Conservation (phyloP, 2,797 vertebrate genomes). For the Danio aesculapii region DNA sequence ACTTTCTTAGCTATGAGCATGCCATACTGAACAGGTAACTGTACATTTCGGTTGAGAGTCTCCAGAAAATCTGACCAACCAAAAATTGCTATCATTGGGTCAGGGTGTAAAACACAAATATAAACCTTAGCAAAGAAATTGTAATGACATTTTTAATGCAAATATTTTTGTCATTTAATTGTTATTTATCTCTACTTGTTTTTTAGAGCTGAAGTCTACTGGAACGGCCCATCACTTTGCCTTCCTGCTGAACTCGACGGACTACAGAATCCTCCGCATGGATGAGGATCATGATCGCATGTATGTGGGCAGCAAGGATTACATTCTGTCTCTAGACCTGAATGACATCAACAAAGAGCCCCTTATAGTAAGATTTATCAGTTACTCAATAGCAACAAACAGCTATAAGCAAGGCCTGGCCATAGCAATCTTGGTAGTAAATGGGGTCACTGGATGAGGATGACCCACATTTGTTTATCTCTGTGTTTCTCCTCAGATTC, state of each 20-base stretch:
- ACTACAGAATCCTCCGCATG: constrained; percentile 97
- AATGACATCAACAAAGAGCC: constrained; percentile 99
- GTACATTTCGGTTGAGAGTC: no score
- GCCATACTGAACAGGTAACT: no score
- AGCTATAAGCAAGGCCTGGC: neutral
- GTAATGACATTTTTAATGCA: no score
- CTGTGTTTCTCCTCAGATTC: constrained; percentile 83
- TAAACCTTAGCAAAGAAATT: no score
- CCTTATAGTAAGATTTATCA: constrained; percentile 90
- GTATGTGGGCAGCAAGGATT: constrained; percentile 99
- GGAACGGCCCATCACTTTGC: constrained; percentile 97
- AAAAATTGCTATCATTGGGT: no score
- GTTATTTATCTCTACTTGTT: constrained; percentile 18
- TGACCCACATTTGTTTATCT: constrained; percentile 7
- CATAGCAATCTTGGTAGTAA: neutral
- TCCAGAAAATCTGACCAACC: no score
- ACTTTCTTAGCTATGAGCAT: no score
- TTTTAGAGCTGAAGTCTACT: constrained; percentile 90
- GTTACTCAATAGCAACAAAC: neutral
- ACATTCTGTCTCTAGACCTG: constrained; percentile 94
- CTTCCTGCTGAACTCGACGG: constrained; percentile 95
- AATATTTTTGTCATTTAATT: no score
- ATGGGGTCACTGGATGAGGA: neutral
- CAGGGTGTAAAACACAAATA: no score
- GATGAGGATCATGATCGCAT: constrained; percentile 99